A percentile compares a stretch with the other conserved stretches of the same genome.
These are phyloP conservation scores for Caenorhabditis afra DNA, from an alignment of 2,888 invertebrate genomes.

Conservation along the genomic window DNA sequence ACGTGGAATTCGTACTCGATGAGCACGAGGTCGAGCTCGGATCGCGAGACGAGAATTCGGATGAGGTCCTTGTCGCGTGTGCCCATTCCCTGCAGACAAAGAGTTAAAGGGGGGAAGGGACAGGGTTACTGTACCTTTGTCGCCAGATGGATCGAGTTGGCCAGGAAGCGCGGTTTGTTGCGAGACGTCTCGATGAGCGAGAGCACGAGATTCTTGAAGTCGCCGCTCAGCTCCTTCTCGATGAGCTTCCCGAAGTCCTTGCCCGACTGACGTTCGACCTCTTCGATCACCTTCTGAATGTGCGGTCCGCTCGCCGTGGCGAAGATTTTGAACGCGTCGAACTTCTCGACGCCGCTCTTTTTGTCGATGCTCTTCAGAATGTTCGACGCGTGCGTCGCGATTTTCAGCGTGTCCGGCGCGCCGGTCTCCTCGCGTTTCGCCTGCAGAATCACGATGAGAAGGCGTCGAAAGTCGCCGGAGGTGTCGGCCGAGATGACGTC, in stretches of 20 bases:
- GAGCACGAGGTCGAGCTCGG: slow-evolving; percentile 86
- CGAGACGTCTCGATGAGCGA: slow-evolving; percentile 48
- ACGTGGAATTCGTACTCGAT: slow-evolving; percentile 88
- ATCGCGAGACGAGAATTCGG: slow-evolving; percentile 74
- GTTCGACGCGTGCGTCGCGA: slow-evolving; percentile 32
- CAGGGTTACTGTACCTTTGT: slow-evolving; percentile 67
- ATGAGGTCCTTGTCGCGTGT: slow-evolving; percentile 76
- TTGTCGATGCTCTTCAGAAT: slow-evolving; percentile 61
- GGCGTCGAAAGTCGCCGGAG: slow-evolving; percentile 89
- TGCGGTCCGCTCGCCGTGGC: slow-evolving; percentile 38
- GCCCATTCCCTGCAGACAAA: slow-evolving; percentile 69
- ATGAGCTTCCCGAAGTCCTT: slow-evolving; percentile 67
- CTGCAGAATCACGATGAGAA: slow-evolving; percentile 75
- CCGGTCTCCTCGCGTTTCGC: slow-evolving; percentile 73
- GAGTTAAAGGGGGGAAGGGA: not conserved
- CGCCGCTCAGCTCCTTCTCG: slow-evolving; percentile 77
- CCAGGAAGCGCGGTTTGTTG: slow-evolving; percentile 73
- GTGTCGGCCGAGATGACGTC: slow-evolving; percentile 86
- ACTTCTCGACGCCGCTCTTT: slow-evolving; percentile 65
- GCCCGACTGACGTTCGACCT: slow-evolving; percentile 64
- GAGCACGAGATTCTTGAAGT: slow-evolving; percentile 58
- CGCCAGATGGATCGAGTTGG: slow-evolving; percentile 73
- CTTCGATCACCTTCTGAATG: slow-evolving; percentile 50
- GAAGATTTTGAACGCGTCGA: slow-evolving; percentile 64
- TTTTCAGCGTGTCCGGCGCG: slow-evolving; percentile 36